A percentile compares a stretch with the other conserved stretches of the same genome.
These are phyloP conservation scores for Pangasius sanitwongsei DNA, from an alignment of 2,797 vertebrate genomes.

Conservation along the genomic window DNA sequence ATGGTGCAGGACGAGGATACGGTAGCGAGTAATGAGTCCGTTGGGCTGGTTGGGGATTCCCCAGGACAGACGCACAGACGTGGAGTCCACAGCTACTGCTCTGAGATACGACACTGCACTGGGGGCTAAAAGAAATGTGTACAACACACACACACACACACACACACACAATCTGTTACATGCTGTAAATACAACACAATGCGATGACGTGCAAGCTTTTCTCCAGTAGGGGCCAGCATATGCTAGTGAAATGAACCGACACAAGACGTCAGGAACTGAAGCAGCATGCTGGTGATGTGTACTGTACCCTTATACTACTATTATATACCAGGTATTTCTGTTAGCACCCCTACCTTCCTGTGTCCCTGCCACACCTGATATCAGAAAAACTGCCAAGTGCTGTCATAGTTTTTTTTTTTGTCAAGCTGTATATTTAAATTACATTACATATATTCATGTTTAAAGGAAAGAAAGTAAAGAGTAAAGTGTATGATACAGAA, in stretches of 20 bases:
- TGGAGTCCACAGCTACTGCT: slow-evolving; percentile 83
- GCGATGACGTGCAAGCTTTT: neutral
- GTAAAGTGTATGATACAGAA: neutral
- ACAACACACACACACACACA: slow-evolving; percentile 25
- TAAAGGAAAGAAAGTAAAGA: neutral
- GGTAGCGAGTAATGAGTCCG: slow-evolving; percentile 88
- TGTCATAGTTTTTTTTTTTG: neutral
- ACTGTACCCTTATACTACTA: neutral
- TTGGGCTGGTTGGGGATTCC: slow-evolving; percentile 86
- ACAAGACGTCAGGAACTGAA: neutral
- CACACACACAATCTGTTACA: slow-evolving; percentile 25
- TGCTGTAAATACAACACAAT: neutral
- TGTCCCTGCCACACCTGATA: neutral
- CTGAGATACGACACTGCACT: slow-evolving; percentile 83
- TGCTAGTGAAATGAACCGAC: neutral
- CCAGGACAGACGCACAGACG: slow-evolving; percentile 86
- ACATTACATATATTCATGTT: neutral
- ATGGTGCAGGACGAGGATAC: slow-evolving; percentile 77
- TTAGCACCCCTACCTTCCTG: neutral
- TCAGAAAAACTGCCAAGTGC: neutral
- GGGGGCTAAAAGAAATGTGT: slow-evolving; percentile 75
- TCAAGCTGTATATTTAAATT: neutral
- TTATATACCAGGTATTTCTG: neutral
- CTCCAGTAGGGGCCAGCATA: slow-evolving; percentile 22
- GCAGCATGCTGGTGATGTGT: neutral